Evolutionary conservation across 2,888 invertebrate species (phyloP), one percentile per base, ranked within the genome.

Genomic region (Dynastes maya): DNA sequence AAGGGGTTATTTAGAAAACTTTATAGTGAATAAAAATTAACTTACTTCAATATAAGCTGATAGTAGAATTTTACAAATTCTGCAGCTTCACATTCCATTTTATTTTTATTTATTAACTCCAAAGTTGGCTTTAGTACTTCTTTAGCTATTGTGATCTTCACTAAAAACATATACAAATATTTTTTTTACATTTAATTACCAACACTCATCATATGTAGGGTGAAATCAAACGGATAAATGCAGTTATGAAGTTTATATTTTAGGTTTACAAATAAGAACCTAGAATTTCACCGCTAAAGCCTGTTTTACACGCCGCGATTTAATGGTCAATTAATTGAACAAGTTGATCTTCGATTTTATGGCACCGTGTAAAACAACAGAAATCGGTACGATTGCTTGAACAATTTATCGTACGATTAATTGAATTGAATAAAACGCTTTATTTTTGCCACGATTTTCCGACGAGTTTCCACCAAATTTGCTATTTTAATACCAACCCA

Each of bases 61-160:
- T 87, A 85, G 70, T 87, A 84, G 9, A 93, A 92, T 86, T 91
- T 91, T 0, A 96, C 90, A 88, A 95, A 96, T 81, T 94, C 91
- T 8, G 94, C 90, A 9, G 94, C 94, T 6, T 92, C 89, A 85
- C 93, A 92, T 78, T 90, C 88, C n/a, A 92, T 88, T 83, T 92
- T 89, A 9, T 92, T 91, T 83, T 90, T 89, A 84, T 92, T 91
- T 0, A 92, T 89, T 81, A 94, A 90, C 77, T 92, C 89, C 68
- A 95, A 86, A 76, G 96, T 90, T 11, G 96, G 96, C 77, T 91
- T 88, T 76, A 96, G 89, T 79, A 92, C 89, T 81, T 92, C 91
- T 85, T 92, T 92, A 16, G 93, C 92, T 84, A 95, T 93, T 9
- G 87, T 89, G 85, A 96, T 85, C 83, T 87, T 88, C 22, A 49